Evolutionary conservation across 2,888 invertebrate genomes (phyloP).

Genomic region (Macrosiphum euphorbiae): DNA sequence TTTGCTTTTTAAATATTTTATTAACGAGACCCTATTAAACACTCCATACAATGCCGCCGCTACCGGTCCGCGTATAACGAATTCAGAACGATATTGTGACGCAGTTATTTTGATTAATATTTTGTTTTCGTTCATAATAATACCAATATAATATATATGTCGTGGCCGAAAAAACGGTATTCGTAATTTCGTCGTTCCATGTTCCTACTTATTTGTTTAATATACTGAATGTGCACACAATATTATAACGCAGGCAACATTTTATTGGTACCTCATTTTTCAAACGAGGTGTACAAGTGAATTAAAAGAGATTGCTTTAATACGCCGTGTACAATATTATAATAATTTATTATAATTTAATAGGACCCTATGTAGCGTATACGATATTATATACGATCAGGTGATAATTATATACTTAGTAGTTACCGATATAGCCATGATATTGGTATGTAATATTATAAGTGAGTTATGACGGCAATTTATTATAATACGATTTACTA

Average conservation of each 20-base stretch:
- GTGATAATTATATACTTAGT: neutral
- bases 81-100: constrained; percentile 11
- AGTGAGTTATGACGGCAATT: neutral
- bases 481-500: constrained; percentile 1
- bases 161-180: neutral
- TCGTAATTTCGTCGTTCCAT: neutral
- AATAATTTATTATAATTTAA: neutral
- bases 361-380: neutral
- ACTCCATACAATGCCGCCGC: neutral
- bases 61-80: neutral
- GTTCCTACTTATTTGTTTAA: neutral
- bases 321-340: neutral
- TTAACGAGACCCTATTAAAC: constrained; percentile 15
- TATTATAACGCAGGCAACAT: neutral
- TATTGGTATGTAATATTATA: neutral
- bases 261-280: neutral
- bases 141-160: neutral
- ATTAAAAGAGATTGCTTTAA: neutral
- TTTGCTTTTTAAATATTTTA: constrained; percentile 12
- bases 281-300: neutral
- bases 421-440: neutral
- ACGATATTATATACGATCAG: neutral
- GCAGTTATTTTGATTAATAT: constrained; percentile 21
- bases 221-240: neutral
- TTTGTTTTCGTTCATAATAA: neutral